These are phyloP conservation scores for Mesopsocus fuscifrons DNA, from an alignment of 2,888 invertebrate genomes.

Conservation along the genomic window DNA sequence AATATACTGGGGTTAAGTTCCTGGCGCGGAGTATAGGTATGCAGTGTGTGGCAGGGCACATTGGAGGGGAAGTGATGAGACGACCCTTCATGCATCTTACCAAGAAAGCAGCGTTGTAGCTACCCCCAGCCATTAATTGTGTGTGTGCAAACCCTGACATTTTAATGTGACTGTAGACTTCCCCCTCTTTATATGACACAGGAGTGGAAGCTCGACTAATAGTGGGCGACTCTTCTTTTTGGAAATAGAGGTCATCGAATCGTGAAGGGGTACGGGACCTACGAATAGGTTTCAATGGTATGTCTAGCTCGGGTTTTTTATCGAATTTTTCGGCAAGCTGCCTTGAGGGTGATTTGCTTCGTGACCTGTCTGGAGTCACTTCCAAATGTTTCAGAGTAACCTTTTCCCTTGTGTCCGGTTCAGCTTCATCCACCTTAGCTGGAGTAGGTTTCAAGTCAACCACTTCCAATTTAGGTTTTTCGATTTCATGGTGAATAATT, in stretches of 20 bases:
- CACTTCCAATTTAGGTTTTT: neutral
- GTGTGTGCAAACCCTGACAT: neutral
- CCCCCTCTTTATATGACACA: neutral
- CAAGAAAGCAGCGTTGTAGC: neutral
- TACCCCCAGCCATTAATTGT: neutral
- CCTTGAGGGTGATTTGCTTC: too few species aligned
- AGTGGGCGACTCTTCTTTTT: neutral
- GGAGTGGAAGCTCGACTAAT: neutral
- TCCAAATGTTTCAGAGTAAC: neutral
- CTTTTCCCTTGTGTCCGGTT: neutral
- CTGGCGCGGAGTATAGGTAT: too few species aligned
- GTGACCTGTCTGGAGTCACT: neutral
- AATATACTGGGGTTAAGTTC: too few species aligned
- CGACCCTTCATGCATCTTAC: too few species aligned
- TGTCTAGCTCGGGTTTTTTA: too few species aligned
- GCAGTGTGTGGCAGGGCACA: too few species aligned
- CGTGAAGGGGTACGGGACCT: neutral
- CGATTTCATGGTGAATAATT: neutral
- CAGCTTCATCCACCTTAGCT: neutral
- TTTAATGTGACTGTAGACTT: neutral
- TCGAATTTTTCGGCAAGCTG: too few species aligned
- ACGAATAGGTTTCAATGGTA: too few species aligned
- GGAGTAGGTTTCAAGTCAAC: neutral
- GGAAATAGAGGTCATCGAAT: neutral
- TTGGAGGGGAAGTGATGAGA: too few species aligned